A percentile compares a stretch with the other conserved stretches of the same genome.
These are phyloP conservation scores for Drosophila miranda DNA, from an alignment of 1,140 invertebrate genomes.

Conservation along the genomic window DNA sequence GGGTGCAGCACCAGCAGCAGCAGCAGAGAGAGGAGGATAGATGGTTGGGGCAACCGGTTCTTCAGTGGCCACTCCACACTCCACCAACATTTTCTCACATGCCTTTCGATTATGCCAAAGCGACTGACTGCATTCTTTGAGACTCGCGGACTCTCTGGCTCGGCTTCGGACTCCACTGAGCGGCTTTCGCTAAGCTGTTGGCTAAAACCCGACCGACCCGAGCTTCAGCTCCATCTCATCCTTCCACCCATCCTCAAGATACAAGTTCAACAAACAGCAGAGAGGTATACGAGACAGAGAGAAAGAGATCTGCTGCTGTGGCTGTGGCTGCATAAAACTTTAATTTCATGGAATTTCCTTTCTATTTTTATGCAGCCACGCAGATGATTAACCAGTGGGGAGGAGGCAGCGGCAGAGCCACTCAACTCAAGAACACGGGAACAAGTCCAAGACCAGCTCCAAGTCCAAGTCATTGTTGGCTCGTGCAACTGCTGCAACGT, in stretches of 20 bases:
- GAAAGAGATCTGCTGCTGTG: constrained; percentile 27
- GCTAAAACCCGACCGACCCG: constrained; percentile 17
- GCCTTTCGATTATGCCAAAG: constrained; percentile 74
- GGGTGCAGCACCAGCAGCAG: constrained; percentile 36
- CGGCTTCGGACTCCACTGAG: constrained; percentile 15
- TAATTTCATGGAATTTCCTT: constrained; percentile 76
- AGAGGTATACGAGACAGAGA: constrained; percentile 12
- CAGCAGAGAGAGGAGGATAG: neutral
- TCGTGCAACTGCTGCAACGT: constrained; percentile 16
- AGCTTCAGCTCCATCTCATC: constrained; percentile 9
- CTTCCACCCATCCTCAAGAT: neutral
- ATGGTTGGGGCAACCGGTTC: constrained; percentile 50
- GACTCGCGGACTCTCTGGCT: constrained; percentile 22
- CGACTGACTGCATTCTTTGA: constrained; percentile 66
- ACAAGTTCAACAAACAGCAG: constrained; percentile 62
- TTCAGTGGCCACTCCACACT: constrained; percentile 14
- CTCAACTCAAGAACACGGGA: constrained; percentile 37
- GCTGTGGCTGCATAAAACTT: constrained; percentile 54
- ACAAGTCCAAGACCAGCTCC: constrained; percentile 44
- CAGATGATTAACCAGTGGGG: constrained; percentile 57
- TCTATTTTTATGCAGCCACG: constrained; percentile 69
- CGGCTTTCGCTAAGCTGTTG: constrained; percentile 52
- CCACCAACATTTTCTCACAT: constrained; percentile 67
- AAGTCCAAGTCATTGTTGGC: constrained; percentile 29
- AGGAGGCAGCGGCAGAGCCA: neutral